phyloP scores from a whole-genome alignment of 64 coral and sea anemone species.

The Stichodactyla helianthus region DNA sequence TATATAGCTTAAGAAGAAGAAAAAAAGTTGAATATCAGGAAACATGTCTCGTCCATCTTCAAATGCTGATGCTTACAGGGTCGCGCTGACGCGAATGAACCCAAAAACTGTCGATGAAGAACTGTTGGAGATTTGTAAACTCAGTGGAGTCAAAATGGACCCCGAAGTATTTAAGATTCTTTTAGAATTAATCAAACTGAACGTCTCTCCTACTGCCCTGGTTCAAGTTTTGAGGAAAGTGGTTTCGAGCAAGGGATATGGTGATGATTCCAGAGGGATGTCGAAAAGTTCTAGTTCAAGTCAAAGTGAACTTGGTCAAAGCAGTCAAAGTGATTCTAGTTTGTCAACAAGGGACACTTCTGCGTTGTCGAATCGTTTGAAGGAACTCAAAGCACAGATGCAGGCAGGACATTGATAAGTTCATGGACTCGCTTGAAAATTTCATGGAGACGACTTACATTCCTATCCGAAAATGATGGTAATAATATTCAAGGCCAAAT shows the following conservation, averaged over 20 bases:
- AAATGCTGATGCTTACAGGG: constrained; percentile 78
- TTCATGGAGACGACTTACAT: background rate
- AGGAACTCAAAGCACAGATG: constrained; percentile 21
- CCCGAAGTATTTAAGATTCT: constrained; percentile 92
- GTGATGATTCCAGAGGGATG: constrained; percentile 21
- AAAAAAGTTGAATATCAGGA: background rate
- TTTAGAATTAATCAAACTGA: constrained; percentile 90
- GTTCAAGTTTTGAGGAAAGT: constrained; percentile 88
- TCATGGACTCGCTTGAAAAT: background rate
- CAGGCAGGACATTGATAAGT: background rate
- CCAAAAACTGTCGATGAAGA: constrained; percentile 85
- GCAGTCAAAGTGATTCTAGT: background rate
- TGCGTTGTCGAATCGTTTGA: constrained; percentile 7
- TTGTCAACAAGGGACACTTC: background rate
- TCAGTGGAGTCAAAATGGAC: constrained; percentile 91
- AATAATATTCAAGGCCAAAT: too few species aligned
- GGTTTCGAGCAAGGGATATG: constrained; percentile 54
- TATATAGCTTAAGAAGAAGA: background rate
- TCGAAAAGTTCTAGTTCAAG: background rate
- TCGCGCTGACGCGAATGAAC: constrained; percentile 55
- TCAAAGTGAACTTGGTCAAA: background rate
- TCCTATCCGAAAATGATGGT: background rate
- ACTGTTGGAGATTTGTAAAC: constrained; percentile 78
- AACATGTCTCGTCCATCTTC: constrained; percentile 75
- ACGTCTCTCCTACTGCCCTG: constrained; percentile 84